A percentile compares a stretch with the other conserved stretches of the same genome.
These are phyloP conservation scores for Leptopilina syphax DNA, from an alignment of 2,888 invertebrate genomes.

Conservation along the genomic window DNA sequence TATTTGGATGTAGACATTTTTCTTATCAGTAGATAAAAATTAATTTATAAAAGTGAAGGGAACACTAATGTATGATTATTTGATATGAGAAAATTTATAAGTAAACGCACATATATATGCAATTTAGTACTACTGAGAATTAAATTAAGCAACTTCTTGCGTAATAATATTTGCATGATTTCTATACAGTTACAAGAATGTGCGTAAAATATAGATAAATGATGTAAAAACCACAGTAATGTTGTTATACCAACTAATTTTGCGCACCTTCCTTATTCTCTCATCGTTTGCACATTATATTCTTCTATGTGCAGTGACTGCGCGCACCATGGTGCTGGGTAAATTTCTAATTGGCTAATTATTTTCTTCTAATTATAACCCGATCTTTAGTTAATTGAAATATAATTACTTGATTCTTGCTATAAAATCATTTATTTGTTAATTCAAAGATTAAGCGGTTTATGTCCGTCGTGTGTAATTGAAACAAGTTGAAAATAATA, in stretches of 20 bases:
- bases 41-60: conserved; percentile 14
- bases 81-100: conserved; percentile 20
- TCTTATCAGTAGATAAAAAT: neutral
- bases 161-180: conserved; percentile 21
- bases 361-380: conserved; percentile 4
- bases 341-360: conserved; percentile 35
- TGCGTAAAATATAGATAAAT: conserved; percentile 29
- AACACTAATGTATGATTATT: neutral
- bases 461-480: neutral
- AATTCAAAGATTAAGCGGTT: neutral
- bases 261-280: conserved; percentile 31
- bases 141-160: conserved; percentile 38
- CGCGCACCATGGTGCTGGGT: neutral
- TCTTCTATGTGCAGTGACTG: neutral
- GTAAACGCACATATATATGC: conserved; percentile 28
- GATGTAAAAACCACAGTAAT: conserved; percentile 32
- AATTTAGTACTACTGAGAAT: conserved; percentile 30
- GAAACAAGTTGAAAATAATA: neutral
- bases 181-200: conserved; percentile 26
- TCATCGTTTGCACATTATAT: neutral
- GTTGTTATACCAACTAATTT: neutral
- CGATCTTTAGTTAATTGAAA: conserved; percentile 26
- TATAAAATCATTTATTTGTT: conserved; percentile 7
- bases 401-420: conserved; percentile 25
- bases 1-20: neutral